Evolutionary conservation across 2,113 vertebrate species (phyloP).

Genomic region (Lepidothrix coronata): DNA sequence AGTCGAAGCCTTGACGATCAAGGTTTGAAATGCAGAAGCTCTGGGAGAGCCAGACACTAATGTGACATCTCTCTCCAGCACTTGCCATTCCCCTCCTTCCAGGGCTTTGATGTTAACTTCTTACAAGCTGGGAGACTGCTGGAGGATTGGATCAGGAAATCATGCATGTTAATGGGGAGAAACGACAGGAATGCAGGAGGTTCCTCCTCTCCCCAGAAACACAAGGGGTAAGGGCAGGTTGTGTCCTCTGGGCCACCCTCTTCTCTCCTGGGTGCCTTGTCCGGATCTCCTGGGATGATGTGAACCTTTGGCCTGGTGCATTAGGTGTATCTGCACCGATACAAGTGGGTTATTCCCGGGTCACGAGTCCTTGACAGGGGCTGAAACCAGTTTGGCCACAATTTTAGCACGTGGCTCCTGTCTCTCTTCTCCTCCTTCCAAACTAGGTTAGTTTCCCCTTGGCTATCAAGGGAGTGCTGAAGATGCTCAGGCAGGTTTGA

Average conservation of each 20-base stretch:
- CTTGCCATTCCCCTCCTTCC: slow-evolving; percentile 38
- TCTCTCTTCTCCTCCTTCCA: neutral
- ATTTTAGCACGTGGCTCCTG: neutral
- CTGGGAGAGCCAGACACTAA: slow-evolving; percentile 58
- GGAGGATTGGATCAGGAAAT: slow-evolving; percentile 75
- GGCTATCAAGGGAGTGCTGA: neutral
- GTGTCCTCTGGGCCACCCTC: neutral
- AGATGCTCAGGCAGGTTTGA: slow-evolving; percentile 45
- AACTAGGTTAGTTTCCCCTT: slow-evolving; percentile 27
- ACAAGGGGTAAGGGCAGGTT: neutral
- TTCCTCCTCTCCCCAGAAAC: neutral
- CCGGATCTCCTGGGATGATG: neutral
- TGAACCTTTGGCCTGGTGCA: neutral
- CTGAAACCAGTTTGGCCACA: neutral
- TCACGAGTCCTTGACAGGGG: neutral
- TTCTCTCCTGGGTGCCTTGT: neutral
- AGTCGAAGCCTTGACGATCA: slow-evolving; percentile 45
- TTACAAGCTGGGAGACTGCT: slow-evolving; percentile 49
- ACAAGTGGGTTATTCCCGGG: neutral
- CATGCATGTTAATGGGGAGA: slow-evolving; percentile 55
- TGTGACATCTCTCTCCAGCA: slow-evolving; percentile 53
- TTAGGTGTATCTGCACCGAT: rapidly evolving
- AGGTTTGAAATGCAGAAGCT: slow-evolving; percentile 74
- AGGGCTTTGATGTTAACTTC: slow-evolving; percentile 77
- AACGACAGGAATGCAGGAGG: neutral